Conservation (phyloP, 2,888 invertebrate genomes). For the Limnephilus rhombicus region DNA sequence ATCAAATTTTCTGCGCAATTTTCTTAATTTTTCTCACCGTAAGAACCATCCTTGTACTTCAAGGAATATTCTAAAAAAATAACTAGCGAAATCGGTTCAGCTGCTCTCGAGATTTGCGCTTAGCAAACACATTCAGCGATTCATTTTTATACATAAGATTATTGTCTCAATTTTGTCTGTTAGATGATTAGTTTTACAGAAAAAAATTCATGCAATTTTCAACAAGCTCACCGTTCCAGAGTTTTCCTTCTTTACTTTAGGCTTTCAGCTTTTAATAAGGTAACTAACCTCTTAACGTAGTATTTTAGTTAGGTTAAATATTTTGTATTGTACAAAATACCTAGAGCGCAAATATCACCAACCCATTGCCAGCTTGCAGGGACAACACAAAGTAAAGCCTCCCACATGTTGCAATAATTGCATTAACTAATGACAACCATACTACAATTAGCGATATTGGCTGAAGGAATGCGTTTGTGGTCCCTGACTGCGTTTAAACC, state of each 20-base stretch:
- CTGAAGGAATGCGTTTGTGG: slow-evolving; percentile 64
- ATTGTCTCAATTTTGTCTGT: too few relatives aligned
- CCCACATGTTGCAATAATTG: slow-evolving; percentile 61
- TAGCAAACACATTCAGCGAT: too few relatives aligned
- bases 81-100: too few relatives aligned
- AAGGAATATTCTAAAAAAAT: too few relatives aligned
- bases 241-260: background rate
- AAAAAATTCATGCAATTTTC: too few relatives aligned
- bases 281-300: background rate
- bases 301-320: background rate
- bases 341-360: background rate
- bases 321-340: background rate
- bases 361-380: background rate
- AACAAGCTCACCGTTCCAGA: too few relatives aligned
- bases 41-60: too few relatives aligned
- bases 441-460: slow-evolving; percentile 64
- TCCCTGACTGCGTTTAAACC: slow-evolving; percentile 59
- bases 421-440: slow-evolving; percentile 64
- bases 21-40: too few relatives aligned
- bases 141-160: too few relatives aligned
- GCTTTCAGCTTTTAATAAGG: background rate
- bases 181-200: too few relatives aligned
- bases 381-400: background rate
- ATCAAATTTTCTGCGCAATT: too few relatives aligned
- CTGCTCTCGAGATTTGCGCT: too few relatives aligned